Percentiles rank a stretch among this genome's conserved stretches.
Conservation (phyloP, 2,888 invertebrate species). For the Harpalus rufipes region DNA sequence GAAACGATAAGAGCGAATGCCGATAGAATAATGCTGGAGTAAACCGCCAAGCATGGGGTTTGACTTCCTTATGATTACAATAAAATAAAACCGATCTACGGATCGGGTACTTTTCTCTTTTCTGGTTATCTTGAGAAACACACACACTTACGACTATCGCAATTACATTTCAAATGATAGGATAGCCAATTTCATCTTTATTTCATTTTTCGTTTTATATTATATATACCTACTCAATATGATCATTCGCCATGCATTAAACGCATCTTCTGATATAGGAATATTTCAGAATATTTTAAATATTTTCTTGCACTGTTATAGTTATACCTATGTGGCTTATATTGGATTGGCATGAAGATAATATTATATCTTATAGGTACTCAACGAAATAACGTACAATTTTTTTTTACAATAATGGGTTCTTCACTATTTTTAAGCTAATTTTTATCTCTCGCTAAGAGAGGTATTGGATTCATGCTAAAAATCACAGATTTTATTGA, state of each 20-base stretch:
- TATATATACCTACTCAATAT: background rate
- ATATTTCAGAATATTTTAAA: no score
- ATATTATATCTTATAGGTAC: no score
- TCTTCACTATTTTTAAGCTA: no score
- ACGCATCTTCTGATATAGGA: no score
- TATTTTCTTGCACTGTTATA: no score
- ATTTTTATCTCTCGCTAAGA: no score
- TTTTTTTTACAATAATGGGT: no score
- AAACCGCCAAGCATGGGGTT: slow-evolving; percentile 30
- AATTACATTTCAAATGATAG: background rate
- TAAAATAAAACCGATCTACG: slow-evolving; percentile 59
- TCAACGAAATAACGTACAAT: no score
- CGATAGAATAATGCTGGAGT: slow-evolving; percentile 42
- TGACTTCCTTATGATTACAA: slow-evolving; percentile 61
- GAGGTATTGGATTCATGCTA: no score
- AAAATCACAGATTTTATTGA: no score
- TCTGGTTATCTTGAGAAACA: slow-evolving; percentile 21
- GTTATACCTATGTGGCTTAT: no score
- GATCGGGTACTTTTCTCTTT: slow-evolving; percentile 47
- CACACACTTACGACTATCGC: slow-evolving; percentile 4
- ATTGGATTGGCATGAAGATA: no score
- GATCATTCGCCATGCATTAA: background rate
- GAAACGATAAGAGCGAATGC: slow-evolving; percentile 45
- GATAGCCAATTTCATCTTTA: background rate
- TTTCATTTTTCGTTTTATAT: background rate